These are phyloP conservation scores for Sminthopsis crassicaudata DNA, from an alignment of 2,113 vertebrate species.

Conservation along the genomic window DNA sequence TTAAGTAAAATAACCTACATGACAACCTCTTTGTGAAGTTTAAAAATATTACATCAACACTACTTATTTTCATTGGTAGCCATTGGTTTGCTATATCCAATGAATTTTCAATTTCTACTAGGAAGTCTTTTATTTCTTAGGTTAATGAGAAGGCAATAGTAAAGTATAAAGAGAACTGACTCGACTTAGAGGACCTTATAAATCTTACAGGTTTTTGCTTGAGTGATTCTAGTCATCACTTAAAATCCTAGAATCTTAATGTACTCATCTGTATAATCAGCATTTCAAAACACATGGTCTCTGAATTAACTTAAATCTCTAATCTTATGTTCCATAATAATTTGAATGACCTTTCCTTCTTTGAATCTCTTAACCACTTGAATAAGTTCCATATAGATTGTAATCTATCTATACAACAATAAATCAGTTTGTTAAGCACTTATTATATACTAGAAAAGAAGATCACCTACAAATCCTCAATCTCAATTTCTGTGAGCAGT, in stretches of 20 bases:
- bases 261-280: not conserved
- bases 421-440: not conserved
- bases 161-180: not conserved
- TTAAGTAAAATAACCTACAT: not conserved
- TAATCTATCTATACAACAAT: not conserved
- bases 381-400: not conserved
- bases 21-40: not conserved
- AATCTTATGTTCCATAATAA: not conserved
- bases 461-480: not conserved
- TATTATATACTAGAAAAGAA: not conserved
- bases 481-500: not conserved
- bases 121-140: not conserved
- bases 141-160: not conserved
- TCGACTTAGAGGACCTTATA: not conserved
- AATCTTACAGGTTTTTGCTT: not conserved
- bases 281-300: not conserved
- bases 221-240: not conserved
- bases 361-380: not conserved
- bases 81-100: not conserved
- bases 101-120: not conserved
- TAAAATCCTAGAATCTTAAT: not conserved
- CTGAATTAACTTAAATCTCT: not conserved
- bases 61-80: not conserved
- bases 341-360: not conserved
- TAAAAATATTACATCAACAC: not conserved